Conservation (phyloP, 2,113 vertebrate species). For the Oreotrochilus melanogaster region DNA sequence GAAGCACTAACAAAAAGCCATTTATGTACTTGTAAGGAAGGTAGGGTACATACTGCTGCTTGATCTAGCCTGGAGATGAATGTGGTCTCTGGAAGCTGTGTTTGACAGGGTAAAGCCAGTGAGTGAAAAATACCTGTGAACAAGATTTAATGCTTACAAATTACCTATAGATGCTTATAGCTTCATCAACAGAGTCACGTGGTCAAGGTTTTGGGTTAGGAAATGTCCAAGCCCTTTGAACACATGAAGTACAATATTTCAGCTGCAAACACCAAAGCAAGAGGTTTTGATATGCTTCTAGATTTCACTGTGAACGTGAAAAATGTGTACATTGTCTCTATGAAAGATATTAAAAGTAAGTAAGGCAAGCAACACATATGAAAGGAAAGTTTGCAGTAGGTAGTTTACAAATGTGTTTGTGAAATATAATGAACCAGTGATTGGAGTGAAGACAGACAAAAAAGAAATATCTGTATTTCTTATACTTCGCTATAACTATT, state of each 20-base stretch:
- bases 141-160: not conserved
- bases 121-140: not conserved
- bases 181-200: not conserved
- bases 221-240: not conserved
- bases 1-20: not conserved
- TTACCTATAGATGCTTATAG: not conserved
- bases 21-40: not conserved
- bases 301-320: not conserved
- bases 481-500: not conserved
- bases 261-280: not conserved
- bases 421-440: not conserved
- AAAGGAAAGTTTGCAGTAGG: not conserved
- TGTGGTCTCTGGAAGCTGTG: not conserved
- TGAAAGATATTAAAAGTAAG: not conserved
- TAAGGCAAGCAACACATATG: not conserved
- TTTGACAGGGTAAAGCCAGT: not conserved
- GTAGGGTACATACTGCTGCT: not conserved
- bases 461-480: not conserved
- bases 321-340: not conserved
- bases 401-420: not conserved
- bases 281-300: not conserved
- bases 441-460: not conserved
- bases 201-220: not conserved
- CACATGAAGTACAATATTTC: not conserved
- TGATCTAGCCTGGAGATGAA: not conserved